A percentile compares a stretch with the other conserved stretches of the same genome.
phyloP scores from a whole-genome alignment of 2,888 invertebrate genomes.

The Rotaria macrura region DNA sequence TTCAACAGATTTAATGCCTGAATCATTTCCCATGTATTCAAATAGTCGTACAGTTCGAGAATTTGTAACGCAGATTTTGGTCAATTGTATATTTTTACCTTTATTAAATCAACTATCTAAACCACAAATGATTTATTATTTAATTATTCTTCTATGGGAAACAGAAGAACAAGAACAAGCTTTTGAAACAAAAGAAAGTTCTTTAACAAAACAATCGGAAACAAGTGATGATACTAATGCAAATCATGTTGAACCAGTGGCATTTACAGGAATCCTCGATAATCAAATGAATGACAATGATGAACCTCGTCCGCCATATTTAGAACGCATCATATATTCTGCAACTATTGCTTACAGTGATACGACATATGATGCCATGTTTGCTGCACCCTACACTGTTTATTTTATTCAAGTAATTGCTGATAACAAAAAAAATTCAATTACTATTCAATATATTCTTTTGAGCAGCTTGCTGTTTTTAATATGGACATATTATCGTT shows the following conservation, averaged over 20 bases:
- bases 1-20: neutral
- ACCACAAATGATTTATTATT: neutral
- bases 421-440: too few species aligned
- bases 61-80: neutral
- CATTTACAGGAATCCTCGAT: neutral
- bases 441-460: too few species aligned
- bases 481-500: too few species aligned
- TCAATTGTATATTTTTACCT: neutral
- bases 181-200: neutral
- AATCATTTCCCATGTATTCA: neutral
- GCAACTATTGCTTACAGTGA: neutral
- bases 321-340: constrained; percentile 12
- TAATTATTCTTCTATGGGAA: neutral
- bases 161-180: neutral
- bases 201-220: neutral
- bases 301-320: neutral
- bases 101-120: neutral
- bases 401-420: neutral
- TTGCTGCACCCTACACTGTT: neutral
- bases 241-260: neutral
- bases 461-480: too few species aligned
- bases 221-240: neutral
- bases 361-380: neutral
- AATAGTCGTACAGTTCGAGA: neutral
- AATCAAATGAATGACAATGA: neutral